phyloP scores from a whole-genome alignment of 1,140 invertebrate species.

The Drosophila auraria region DNA sequence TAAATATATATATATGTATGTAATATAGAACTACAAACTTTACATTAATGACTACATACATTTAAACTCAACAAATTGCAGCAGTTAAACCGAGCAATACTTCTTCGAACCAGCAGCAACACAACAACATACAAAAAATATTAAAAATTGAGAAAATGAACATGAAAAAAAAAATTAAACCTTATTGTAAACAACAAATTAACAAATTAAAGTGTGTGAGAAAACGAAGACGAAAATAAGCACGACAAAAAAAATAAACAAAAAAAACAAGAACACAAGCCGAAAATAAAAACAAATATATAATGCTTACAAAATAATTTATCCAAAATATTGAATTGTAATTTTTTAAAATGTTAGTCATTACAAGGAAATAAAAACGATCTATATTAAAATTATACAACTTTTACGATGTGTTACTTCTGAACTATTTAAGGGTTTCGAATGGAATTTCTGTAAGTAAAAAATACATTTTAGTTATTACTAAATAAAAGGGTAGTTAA shows the following conservation, averaged over 20 bases:
- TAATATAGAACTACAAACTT: conserved; percentile 61
- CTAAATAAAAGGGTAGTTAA: too few relatives aligned
- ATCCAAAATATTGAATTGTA: conserved; percentile 82
- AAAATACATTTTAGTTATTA: too few relatives aligned
- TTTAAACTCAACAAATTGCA: conserved; percentile 58
- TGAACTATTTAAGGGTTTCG: neutral
- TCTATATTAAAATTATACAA: conserved; percentile 68
- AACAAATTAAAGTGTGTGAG: conserved; percentile 72
- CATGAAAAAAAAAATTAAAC: conserved; percentile 76
- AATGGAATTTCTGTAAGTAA: neutral
- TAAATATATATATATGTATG: conserved; percentile 47
- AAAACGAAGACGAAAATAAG: conserved; percentile 41
- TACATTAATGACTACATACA: conserved; percentile 83
- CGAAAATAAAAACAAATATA: conserved; percentile 61
- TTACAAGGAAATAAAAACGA: conserved; percentile 81
- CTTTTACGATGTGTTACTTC: neutral
- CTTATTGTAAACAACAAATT: conserved; percentile 72
- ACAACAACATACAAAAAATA: conserved; percentile 32
- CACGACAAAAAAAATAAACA: conserved; percentile 38
- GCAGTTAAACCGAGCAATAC: conserved; percentile 49
- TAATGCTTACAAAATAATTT: conserved; percentile 81
- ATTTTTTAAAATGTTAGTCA: conserved; percentile 84
- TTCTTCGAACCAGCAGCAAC: conserved; percentile 48
- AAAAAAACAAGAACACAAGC: conserved; percentile 32
- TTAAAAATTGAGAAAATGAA: conserved; percentile 81